These are phyloP conservation scores for Corythornis vintsioides DNA, from an alignment of 2,113 vertebrate genomes.

Conservation along the genomic window DNA sequence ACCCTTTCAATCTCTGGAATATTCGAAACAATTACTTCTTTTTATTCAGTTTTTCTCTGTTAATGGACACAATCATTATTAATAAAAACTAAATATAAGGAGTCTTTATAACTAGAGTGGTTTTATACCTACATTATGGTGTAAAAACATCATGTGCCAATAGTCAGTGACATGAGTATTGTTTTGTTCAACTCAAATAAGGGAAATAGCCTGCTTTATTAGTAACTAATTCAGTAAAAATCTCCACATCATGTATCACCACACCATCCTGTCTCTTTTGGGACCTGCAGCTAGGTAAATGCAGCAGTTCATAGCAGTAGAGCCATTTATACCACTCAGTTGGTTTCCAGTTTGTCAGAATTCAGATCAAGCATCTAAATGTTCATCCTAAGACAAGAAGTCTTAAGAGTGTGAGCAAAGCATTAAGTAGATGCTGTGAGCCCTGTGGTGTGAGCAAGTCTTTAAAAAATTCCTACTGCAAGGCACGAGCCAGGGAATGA, in stretches of 20 bases:
- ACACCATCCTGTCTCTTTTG: neutral
- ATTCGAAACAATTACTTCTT: neutral
- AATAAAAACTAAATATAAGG: neutral
- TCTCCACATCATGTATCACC: neutral
- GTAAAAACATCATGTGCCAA: neutral
- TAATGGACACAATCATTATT: neutral
- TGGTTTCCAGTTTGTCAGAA: neutral
- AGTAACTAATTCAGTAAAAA: neutral
- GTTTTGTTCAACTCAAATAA: neutral
- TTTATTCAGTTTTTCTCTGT: neutral
- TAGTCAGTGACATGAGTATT: neutral
- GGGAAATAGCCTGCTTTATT: neutral
- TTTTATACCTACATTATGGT: neutral
- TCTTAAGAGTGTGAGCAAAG: neutral
- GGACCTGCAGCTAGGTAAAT: neutral
- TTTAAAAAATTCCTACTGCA: neutral
- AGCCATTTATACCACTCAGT: neutral
- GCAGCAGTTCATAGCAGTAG: neutral
- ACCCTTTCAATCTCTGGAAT: neutral
- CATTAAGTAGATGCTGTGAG: neutral
- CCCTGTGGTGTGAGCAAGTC: neutral
- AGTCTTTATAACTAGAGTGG: neutral
- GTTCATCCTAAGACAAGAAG: neutral
- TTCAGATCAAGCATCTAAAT: neutral
- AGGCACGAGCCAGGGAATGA: neutral